These are phyloP conservation scores for Drosophila paracracens DNA, from an alignment of 2,888 invertebrate species.

Conservation along the genomic window DNA sequence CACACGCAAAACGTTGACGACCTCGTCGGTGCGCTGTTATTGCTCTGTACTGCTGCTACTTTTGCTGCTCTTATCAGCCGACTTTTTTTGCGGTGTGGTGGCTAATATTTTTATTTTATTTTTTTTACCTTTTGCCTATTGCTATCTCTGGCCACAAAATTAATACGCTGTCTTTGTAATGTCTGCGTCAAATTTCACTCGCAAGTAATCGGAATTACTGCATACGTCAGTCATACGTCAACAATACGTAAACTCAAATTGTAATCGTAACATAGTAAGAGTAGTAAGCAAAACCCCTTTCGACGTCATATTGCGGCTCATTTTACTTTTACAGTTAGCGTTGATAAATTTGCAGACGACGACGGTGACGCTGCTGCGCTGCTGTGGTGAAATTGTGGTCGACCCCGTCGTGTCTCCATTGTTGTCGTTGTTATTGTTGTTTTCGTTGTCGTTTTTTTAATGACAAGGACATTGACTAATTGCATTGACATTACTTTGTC, in stretches of 20 bases:
- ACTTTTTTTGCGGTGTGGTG: constrained; percentile 51
- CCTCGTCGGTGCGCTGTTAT: constrained; percentile 38
- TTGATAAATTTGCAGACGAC: constrained; percentile 35
- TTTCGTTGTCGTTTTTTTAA: constrained; percentile 38
- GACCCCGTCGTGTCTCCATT: constrained; percentile 36
- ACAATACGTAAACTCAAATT: constrained; percentile 18
- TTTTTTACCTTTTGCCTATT: constrained; percentile 53
- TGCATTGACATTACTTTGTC: constrained; percentile 80
- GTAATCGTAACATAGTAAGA: constrained; percentile 31
- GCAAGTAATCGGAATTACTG: neutral
- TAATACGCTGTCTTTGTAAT: constrained; percentile 37
- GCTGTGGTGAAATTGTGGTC: constrained; percentile 55
- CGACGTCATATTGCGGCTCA: constrained; percentile 64
- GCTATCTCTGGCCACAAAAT: constrained; percentile 67
- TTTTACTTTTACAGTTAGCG: constrained; percentile 66
- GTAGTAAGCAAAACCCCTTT: constrained; percentile 4
- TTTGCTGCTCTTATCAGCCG: constrained; percentile 58
- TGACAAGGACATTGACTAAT: constrained; percentile 81
- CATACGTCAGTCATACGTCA: constrained; percentile 2
- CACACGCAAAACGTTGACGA: constrained; percentile 15
- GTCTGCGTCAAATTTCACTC: constrained; percentile 58
- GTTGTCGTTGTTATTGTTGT: constrained; percentile 11
- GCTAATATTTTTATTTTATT: constrained; percentile 47
- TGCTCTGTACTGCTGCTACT: neutral
- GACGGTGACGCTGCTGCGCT: constrained; percentile 7